Percentiles rank a stretch among this genome's conserved stretches.
Conservation (phyloP, 1,140 invertebrate genomes). For the Bombus pyrosoma region DNA sequence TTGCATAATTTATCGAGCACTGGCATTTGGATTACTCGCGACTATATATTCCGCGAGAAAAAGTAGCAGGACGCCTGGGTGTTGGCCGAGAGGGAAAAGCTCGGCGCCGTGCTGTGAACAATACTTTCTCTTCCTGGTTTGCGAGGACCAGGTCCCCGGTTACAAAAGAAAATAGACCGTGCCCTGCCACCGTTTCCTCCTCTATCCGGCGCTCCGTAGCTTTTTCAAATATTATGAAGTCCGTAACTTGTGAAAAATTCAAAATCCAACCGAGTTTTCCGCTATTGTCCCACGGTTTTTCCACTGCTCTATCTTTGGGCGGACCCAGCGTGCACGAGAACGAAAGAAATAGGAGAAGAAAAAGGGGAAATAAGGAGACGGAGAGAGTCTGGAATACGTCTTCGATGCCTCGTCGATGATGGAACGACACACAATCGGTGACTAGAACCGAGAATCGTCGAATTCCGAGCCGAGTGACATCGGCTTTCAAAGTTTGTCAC, state of each 20-base stretch:
- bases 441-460: neutral
- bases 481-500: neutral
- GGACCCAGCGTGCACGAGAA: too few relatives aligned
- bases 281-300: neutral
- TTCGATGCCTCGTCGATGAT: neutral
- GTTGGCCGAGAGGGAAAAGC: neutral
- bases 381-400: neutral
- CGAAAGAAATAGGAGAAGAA: neutral
- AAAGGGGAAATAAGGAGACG: neutral
- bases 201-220: neutral
- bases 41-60: slow-evolving; percentile 45
- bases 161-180: slow-evolving; percentile 31
- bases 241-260: slow-evolving; percentile 39
- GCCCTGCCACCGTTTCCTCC: neutral
- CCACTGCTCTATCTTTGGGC: neutral
- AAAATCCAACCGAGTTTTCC: slow-evolving; percentile 36
- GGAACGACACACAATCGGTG: neutral
- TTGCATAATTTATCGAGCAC: slow-evolving; percentile 64
- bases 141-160: neutral
- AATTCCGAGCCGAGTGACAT: neutral
- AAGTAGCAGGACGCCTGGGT: neutral
- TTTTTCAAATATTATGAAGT: slow-evolving; percentile 44
- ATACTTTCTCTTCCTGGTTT: slow-evolving; percentile 31
- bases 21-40: slow-evolving; percentile 41
- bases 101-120: slow-evolving; percentile 12